Base-by-base conservation (phyloP, 2,888 invertebrate genomes). In the Callinectes sapidus region DNA sequence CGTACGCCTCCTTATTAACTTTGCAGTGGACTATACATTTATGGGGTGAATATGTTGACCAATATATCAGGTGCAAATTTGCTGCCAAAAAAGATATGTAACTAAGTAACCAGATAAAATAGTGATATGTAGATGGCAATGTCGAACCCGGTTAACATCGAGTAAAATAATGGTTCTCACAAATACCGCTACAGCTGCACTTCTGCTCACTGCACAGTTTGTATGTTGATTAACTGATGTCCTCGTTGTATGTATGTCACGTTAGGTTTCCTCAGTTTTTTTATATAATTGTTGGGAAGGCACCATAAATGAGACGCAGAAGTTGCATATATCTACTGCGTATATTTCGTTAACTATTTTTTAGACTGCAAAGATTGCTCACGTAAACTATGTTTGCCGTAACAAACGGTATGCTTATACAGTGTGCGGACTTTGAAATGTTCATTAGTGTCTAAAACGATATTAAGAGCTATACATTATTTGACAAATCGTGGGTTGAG, bases 121-220 rank as follows among this genome's bases (percentile, higher is more conserved):
- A 48, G 39, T 71, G 89, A 89, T 89, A 89, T 89, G 77, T 39
- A 77, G 42, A 77, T 89, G 89, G 89, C 89, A 89, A 89, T 89
- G 89, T 89, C 35, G 48, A 71, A 71, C 89, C 89, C 71, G 89
- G 89, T 89, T 89, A 77, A 77, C 42, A 39, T 48, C n/a, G 18
- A 88, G 66, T 35, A n/a, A 66, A 18, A 77, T 77, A 16, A 14
- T 35, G 8, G 35, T 16, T 81, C 35, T 81, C 81, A 18, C 13
- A 81, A 81, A 81, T 81, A 81, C 81, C 81, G 81, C 35, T 81
- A 81, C n/a, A 81, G 35, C 14, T 14, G 32, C 81, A 35, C 32
- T 35, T 81, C 81, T 16, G 16, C 32, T 81, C 32, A 13, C 28
- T 14, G 18, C 14, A 6, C 3, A 81, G 81, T 32, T 81, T 81